Evolutionary conservation across 2,888 invertebrate species (phyloP).

Genomic region (Drosophila borealis): DNA sequence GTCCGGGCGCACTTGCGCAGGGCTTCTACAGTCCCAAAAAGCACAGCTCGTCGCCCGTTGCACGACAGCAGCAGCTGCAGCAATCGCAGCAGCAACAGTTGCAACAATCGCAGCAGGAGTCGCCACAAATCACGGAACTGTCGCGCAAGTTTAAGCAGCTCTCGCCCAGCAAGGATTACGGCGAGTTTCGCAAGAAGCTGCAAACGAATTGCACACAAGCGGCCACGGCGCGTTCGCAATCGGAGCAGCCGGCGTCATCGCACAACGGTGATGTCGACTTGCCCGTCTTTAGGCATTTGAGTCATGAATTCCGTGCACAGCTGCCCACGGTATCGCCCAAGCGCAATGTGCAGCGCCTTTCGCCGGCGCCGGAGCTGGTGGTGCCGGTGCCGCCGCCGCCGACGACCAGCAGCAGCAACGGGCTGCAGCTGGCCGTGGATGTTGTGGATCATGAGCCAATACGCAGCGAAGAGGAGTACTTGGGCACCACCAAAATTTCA

Average conservation of each 20-base stretch:
- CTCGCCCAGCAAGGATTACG: slow-evolving; percentile 82
- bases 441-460: slow-evolving; percentile 70
- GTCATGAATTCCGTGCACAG: slow-evolving; percentile 94
- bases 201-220: slow-evolving; percentile 49
- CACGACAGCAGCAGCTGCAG: slow-evolving; percentile 18
- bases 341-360: slow-evolving; percentile 55
- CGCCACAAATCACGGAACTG: slow-evolving; percentile 81
- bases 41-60: slow-evolving; percentile 31
- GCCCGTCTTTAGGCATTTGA: slow-evolving; percentile 92
- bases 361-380: slow-evolving; percentile 43
- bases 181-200: slow-evolving; percentile 77
- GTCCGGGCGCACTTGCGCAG: slow-evolving; percentile 93
- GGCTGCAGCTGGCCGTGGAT: slow-evolving; percentile 39
- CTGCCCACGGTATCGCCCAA: slow-evolving; percentile 88
- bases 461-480: slow-evolving; percentile 32
- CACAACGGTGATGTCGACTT: slow-evolving; percentile 84
- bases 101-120: slow-evolving; percentile 9
- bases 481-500: slow-evolving; percentile 31
- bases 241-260: slow-evolving; percentile 16
- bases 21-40: slow-evolving; percentile 90
- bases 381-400: slow-evolving; percentile 11
- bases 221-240: slow-evolving; percentile 27
- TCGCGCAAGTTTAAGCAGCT: slow-evolving; percentile 83
- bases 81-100: slow-evolving; percentile 15
- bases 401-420: slow-evolving; percentile 37